These are phyloP conservation scores for Cyanoramphus novaezelandiae DNA, from an alignment of 2,113 vertebrate genomes.

Conservation along the genomic window DNA sequence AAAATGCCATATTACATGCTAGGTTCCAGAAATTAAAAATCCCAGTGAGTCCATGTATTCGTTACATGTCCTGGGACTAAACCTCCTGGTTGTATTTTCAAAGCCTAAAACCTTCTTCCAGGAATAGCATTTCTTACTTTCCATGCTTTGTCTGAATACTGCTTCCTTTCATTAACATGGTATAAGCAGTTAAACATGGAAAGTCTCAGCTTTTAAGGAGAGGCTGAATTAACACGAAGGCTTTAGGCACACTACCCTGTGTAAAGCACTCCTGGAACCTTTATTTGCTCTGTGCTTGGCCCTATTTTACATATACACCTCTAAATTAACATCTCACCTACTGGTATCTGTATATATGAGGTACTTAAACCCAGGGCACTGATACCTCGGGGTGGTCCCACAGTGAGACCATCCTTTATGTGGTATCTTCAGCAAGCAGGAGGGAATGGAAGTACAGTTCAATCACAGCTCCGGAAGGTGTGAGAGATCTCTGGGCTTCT, in stretches of 20 bases:
- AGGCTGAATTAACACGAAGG: not conserved
- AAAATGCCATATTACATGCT: rapidly evolving
- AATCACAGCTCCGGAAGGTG: not conserved
- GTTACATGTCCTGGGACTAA: not conserved
- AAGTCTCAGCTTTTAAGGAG: not conserved
- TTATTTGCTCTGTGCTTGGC: not conserved
- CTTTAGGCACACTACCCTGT: not conserved
- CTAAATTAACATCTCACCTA: not conserved
- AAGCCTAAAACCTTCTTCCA: not conserved
- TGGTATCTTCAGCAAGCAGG: not conserved
- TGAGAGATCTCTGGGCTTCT: not conserved
- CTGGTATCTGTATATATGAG: not conserved
- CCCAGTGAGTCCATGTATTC: not conserved
- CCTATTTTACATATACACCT: not conserved
- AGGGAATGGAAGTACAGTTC: not conserved
- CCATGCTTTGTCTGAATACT: not conserved
- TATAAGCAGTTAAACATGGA: not conserved
- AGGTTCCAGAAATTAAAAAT: not conserved
- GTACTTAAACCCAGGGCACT: not conserved
- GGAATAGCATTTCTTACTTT: not conserved
- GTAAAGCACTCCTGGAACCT: not conserved
- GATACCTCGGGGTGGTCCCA: not conserved
- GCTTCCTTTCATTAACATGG: not conserved
- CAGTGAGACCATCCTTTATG: not conserved
- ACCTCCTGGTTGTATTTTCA: not conserved